Evolutionary conservation across 1,140 invertebrate species (phyloP).

Genomic region (Formica exsecta): DNA sequence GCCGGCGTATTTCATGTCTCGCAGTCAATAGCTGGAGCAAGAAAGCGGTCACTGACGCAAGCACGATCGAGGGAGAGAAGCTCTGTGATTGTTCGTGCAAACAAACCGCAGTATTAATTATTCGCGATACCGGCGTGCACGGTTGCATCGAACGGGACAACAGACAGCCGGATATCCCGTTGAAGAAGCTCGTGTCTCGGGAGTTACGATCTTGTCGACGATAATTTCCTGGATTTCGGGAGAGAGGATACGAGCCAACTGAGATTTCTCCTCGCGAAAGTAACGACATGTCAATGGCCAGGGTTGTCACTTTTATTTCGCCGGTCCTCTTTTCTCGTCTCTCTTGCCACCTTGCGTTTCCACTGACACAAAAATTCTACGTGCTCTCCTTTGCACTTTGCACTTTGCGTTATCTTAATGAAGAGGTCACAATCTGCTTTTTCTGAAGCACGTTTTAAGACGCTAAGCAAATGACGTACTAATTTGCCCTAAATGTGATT

Average conservation of each 20-base stretch:
- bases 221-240: constrained; percentile 42
- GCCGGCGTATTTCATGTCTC: constrained; percentile 53
- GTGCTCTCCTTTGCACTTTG: neutral
- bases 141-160: constrained; percentile 54
- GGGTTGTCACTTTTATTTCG: constrained; percentile 31
- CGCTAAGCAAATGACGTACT: neutral
- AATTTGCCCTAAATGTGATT: constrained; percentile 3
- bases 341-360: neutral
- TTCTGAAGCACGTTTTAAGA: neutral
- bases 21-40: constrained; percentile 66
- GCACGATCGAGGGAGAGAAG: constrained; percentile 33
- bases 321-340: neutral
- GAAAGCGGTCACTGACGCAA: constrained; percentile 24
- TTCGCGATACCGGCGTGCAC: constrained; percentile 61
- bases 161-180: constrained; percentile 39
- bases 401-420: neutral
- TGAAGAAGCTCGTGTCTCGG: constrained; percentile 40
- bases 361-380: neutral
- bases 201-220: constrained; percentile 57
- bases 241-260: neutral
- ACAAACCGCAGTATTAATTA: constrained; percentile 75
- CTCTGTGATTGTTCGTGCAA: constrained; percentile 73
- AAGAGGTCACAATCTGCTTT: neutral
- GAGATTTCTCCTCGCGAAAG: constrained; percentile 42
- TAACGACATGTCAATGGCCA: constrained; percentile 47